Conservation (phyloP, 2,888 invertebrate genomes). For the Drosophila cracens region DNA sequence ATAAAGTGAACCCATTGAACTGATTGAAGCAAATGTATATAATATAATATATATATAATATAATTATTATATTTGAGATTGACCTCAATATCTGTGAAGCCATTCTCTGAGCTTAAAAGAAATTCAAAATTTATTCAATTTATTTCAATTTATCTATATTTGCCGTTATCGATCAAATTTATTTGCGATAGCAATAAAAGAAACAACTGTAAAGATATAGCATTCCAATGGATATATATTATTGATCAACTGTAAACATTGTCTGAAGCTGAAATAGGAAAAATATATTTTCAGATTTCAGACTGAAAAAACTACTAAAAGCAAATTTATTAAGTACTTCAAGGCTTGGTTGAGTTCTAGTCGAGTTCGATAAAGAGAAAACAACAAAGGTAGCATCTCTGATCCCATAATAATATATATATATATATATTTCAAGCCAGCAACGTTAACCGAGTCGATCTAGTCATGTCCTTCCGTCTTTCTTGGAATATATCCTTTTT, state of each 20-base stretch:
- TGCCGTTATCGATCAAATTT: background rate
- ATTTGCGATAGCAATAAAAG: background rate
- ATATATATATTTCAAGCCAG: background rate
- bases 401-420: background rate
- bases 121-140: background rate
- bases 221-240: background rate
- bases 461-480: no score
- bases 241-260: background rate
- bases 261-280: background rate
- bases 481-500: no score
- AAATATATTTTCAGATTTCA: background rate
- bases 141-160: background rate
- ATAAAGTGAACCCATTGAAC: background rate
- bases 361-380: no score
- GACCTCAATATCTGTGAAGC: background rate
- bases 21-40: background rate
- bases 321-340: background rate
- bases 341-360: background rate
- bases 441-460: no score
- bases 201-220: background rate
- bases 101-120: background rate
- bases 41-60: no score
- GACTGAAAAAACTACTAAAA: rapidly evolving
- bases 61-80: background rate
- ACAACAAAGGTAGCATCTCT: rapidly evolving